Percentiles rank a stretch among this genome's conserved stretches.
Evolutionary conservation across 2,797 vertebrate genomes (phyloP).

Genomic region (Cheirogaleus major): DNA sequence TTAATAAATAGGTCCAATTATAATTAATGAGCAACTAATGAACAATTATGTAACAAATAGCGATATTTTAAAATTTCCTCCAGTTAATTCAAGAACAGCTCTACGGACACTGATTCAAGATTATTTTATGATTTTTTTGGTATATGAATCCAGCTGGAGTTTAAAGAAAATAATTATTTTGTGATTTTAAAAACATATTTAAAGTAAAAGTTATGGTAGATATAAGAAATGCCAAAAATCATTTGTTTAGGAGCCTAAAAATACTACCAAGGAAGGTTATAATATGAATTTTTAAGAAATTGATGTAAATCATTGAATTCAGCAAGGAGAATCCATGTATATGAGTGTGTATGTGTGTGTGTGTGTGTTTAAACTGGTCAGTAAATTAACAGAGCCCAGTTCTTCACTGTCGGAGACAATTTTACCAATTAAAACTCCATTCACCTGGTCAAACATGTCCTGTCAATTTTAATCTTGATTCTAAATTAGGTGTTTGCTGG

Average conservation of each 20-base stretch:
- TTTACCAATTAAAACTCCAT: not conserved
- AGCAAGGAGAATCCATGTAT: not conserved
- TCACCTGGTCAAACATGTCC: not conserved
- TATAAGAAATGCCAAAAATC: not conserved
- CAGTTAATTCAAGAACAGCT: not conserved
- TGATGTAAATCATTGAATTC: not conserved
- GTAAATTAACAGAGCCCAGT: not conserved
- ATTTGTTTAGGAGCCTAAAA: not conserved
- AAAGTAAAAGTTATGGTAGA: not conserved
- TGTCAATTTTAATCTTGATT: not conserved
- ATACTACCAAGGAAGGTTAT: not conserved
- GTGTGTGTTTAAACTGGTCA: not conserved
- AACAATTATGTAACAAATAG: not conserved
- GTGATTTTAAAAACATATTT: not conserved
- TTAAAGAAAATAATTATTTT: not conserved
- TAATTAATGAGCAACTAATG: slow-evolving; percentile 15
- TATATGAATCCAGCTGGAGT: not conserved
- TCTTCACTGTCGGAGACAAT: not conserved
- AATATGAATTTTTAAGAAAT: not conserved
- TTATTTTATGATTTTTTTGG: not conserved
- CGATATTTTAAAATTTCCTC: not conserved
- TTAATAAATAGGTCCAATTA: not conserved
- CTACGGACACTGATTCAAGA: not conserved
- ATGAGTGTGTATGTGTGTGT: not conserved
- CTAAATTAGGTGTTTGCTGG: not conserved